phyloP scores from a whole-genome alignment of 2,888 invertebrate genomes.

The Lamellibrachia satsuma region DNA sequence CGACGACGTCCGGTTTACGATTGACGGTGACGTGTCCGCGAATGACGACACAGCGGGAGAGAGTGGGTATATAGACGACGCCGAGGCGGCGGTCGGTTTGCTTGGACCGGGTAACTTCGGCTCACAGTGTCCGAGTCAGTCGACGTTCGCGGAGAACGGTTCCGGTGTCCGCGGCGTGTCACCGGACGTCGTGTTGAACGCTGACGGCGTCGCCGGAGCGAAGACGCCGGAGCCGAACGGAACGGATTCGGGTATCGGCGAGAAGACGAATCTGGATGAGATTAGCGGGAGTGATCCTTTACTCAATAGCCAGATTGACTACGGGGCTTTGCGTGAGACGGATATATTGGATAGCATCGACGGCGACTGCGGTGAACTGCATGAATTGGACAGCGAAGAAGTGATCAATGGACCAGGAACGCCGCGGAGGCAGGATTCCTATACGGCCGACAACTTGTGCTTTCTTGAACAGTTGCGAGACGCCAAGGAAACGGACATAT shows the following conservation, averaged over 20 bases:
- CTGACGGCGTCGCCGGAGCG: neutral
- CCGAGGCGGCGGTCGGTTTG: neutral
- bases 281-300: neutral
- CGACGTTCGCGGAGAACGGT: neutral
- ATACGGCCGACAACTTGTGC: neutral
- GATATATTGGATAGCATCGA: neutral
- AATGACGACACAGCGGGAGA: neutral
- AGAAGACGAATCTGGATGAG: neutral
- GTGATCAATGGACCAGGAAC: neutral
- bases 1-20: neutral
- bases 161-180: neutral
- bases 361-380: neutral
- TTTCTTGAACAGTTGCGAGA: constrained; percentile 7
- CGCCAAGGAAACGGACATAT: constrained; percentile 18
- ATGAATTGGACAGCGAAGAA: neutral
- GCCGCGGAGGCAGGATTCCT: neutral
- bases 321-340: neutral
- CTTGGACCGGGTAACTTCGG: neutral
- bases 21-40: neutral
- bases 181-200: neutral
- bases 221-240: neutral
- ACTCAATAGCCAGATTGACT: neutral
- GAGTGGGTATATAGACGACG: neutral
- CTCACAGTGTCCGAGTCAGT: neutral
- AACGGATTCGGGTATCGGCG: neutral